Conservation (phyloP, 2,888 invertebrate genomes). For the Sesamia inferens region DNA sequence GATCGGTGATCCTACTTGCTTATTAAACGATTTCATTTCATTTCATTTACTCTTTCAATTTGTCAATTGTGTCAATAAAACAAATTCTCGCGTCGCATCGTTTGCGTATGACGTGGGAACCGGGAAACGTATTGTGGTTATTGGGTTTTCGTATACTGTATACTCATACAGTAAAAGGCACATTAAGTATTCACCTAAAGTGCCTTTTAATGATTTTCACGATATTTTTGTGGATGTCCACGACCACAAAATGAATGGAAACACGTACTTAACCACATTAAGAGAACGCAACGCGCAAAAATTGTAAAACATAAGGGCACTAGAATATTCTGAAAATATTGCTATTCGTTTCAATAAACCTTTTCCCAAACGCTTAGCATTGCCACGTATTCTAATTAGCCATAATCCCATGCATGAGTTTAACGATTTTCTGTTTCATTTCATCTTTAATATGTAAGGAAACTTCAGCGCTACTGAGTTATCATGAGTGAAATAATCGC, state of each 20-base stretch:
- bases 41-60: too few species aligned
- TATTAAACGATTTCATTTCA: too few species aligned
- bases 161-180: neutral
- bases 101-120: neutral
- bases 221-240: neutral
- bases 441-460: constrained; percentile 27
- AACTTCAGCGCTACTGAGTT: constrained; percentile 19
- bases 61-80: constrained; percentile 33
- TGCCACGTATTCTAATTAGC: neutral
- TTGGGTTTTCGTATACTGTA: neutral
- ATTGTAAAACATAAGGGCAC: too few species aligned
- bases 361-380: neutral
- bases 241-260: neutral
- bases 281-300: too few species aligned
- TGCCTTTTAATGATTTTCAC: neutral
- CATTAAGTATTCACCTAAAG: neutral
- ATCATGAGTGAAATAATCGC: constrained; percentile 48
- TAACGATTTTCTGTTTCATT: constrained; percentile 49
- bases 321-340: constrained; percentile 3
- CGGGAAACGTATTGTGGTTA: neutral
- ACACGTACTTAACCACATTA: neutral
- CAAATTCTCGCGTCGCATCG: neutral
- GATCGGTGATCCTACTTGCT: too few species aligned
- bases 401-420: constrained; percentile 41
- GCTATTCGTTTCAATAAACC: neutral